Evolutionary conservation across 1,140 invertebrate species (phyloP).

Genomic region (Littorina saxatilis): DNA sequence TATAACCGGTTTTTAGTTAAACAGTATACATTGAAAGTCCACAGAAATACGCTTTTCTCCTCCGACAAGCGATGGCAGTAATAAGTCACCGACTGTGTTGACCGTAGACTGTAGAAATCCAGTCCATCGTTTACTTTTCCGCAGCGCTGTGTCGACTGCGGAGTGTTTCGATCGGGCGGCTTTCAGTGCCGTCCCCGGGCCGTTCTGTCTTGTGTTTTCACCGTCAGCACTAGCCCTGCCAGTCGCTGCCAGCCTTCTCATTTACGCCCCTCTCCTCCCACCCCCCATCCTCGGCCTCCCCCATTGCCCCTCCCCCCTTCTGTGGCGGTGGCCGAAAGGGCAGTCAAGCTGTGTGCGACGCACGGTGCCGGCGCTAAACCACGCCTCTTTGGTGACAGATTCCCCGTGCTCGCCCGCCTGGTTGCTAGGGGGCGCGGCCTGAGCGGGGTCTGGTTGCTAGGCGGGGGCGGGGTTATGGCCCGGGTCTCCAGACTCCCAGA

Average conservation of each 20-base stretch:
- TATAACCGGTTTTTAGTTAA: too few species aligned
- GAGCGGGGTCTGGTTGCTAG: background rate
- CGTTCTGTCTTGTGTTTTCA: too few species aligned
- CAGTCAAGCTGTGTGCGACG: too few species aligned
- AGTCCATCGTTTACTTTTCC: too few species aligned
- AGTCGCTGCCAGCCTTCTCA: background rate
- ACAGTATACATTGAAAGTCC: too few species aligned
- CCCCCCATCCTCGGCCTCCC: background rate
- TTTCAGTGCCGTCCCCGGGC: background rate
- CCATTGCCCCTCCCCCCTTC: background rate
- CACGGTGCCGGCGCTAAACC: background rate
- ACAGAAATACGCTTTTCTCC: too few species aligned
- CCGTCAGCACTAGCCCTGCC: too few species aligned
- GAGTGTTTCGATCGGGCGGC: background rate
- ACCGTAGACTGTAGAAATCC: too few species aligned
- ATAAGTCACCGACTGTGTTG: too few species aligned
- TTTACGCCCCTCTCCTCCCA: background rate
- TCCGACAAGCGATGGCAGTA: too few species aligned
- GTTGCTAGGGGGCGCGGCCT: conserved; percentile 19
- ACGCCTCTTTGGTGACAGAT: background rate
- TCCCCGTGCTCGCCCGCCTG: too few species aligned
- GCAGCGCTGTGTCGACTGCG: background rate
- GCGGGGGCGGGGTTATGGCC: background rate
- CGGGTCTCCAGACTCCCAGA: background rate
- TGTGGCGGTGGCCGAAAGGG: too few species aligned